Conservation (phyloP, 2,113 vertebrate species). For the Trematocara zebra region DNA sequence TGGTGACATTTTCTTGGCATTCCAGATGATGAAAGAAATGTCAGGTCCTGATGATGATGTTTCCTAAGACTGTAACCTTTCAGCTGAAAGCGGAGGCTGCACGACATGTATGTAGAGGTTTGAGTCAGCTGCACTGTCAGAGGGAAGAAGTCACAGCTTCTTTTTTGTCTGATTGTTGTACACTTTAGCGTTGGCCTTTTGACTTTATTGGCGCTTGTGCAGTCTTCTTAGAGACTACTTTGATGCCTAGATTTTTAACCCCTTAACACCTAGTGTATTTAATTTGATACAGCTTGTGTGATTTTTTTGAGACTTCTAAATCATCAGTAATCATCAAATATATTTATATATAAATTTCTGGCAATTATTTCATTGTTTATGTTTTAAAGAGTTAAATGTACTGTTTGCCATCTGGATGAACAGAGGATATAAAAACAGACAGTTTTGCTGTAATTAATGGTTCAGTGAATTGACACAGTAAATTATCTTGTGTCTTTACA, state of each 20-base stretch:
- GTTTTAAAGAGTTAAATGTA: not conserved
- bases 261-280: not conserved
- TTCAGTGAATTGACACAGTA: not conserved
- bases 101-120: not conserved
- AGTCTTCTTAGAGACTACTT: not conserved
- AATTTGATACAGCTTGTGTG: not conserved
- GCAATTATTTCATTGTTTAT: not conserved
- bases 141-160: not conserved
- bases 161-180: not conserved
- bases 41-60: slow-evolving; percentile 15
- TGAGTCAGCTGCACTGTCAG: not conserved
- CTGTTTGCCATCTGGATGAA: not conserved
- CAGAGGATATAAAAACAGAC: not conserved
- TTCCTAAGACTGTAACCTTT: slow-evolving; percentile 17
- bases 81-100: not conserved
- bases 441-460: not conserved
- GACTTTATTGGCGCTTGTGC: not conserved
- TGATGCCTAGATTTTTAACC: not conserved
- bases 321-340: not conserved
- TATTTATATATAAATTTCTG: not conserved
- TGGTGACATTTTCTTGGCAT: slow-evolving; percentile 36
- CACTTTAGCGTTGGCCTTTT: not conserved
- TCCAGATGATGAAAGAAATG: slow-evolving; percentile 16
- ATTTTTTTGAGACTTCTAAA: not conserved
- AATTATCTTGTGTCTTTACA: not conserved